Conservation (phyloP, 2,888 invertebrate genomes). For the Parnassius glacialis region DNA sequence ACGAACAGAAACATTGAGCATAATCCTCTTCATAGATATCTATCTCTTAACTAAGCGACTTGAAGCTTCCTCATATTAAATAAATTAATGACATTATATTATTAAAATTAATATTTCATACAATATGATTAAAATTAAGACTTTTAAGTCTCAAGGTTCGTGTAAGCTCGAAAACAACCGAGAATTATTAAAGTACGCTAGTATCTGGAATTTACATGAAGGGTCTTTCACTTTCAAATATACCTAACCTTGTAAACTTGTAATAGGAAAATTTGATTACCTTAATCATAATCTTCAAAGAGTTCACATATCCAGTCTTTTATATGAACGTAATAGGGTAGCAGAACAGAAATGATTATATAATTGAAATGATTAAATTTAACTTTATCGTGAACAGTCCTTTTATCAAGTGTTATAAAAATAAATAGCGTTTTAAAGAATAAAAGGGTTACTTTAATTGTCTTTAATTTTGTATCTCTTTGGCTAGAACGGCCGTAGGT, state of each 20-base stretch:
- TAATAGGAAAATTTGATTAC: conserved; percentile 14
- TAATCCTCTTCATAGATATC: too few relatives aligned
- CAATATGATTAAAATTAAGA: conserved; percentile 10
- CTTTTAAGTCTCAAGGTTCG: conserved; percentile 5
- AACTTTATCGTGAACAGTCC: conserved; percentile 12
- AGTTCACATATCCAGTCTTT: background rate
- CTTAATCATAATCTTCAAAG: conserved; percentile 8
- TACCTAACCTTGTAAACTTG: background rate
- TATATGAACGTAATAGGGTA: background rate
- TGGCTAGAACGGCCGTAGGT: conserved; percentile 13
- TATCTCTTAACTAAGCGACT: too few relatives aligned
- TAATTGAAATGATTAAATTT: conserved; percentile 5
- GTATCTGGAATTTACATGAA: conserved; percentile 1
- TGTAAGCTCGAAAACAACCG: conserved; percentile 1
- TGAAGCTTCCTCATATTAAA: too few relatives aligned
- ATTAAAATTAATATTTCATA: too few relatives aligned
- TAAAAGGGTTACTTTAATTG: conserved; percentile 24
- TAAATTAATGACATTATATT: too few relatives aligned
- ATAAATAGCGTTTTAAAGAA: conserved; percentile 22
- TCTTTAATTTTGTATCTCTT: conserved; percentile 26
- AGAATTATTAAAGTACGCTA: conserved; percentile 11
- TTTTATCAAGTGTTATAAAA: conserved; percentile 10
- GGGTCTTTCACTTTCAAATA: conserved; percentile 8
- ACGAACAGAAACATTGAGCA: too few relatives aligned
- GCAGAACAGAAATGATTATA: background rate